Conservation (phyloP, 2,113 vertebrate species). For the Sminthopsis crassicaudata region DNA sequence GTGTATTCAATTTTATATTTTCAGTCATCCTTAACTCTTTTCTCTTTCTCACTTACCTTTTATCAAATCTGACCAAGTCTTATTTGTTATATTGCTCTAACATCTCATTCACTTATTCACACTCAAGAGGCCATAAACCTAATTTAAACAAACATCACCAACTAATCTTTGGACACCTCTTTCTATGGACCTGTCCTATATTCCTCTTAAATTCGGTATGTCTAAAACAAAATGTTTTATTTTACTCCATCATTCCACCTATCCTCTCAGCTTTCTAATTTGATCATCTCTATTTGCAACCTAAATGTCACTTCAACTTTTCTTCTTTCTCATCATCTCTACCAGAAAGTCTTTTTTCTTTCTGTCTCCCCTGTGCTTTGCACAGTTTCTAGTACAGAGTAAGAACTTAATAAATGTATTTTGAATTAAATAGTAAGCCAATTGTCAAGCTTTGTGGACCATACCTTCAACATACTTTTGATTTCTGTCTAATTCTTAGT, state of each 20-base stretch:
- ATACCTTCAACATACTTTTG: too few species aligned
- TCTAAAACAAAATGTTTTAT: background rate
- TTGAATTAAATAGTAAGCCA: background rate
- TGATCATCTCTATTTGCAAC: background rate
- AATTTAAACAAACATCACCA: background rate
- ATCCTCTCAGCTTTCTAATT: background rate
- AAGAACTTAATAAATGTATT: background rate
- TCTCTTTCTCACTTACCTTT: background rate
- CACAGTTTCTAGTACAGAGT: background rate
- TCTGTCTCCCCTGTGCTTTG: background rate
- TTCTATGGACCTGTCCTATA: background rate
- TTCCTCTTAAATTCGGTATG: background rate
- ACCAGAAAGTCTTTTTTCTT: background rate
- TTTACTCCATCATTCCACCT: background rate
- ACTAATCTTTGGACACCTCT: background rate
- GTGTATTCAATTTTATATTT: background rate
- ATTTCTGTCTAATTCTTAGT: too few species aligned
- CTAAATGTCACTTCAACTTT: background rate
- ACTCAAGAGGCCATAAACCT: background rate
- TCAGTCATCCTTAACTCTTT: background rate
- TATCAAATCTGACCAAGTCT: background rate
- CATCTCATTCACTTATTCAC: background rate
- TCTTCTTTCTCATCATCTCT: background rate
- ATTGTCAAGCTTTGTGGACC: background rate
- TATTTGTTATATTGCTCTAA: background rate